Base-by-base conservation (phyloP, 1,140 invertebrate genomes). In the Ceratitis capitata region DNA sequence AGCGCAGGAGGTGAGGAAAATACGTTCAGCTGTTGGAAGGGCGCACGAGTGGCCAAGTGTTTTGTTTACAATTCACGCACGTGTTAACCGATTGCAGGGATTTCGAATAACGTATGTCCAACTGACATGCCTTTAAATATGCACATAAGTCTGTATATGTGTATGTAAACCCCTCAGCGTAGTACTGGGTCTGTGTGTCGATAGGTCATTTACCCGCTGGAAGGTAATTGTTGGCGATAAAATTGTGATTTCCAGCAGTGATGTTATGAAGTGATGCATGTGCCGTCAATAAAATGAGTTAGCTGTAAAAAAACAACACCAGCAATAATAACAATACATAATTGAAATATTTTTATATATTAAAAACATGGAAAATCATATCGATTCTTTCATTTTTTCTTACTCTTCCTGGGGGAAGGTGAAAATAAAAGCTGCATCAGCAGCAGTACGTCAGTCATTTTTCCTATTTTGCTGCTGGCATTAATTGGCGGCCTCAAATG, bases 61-160 rank as follows among this genome's bases (percentile, higher is more conserved):
- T 83, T 83, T 83, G 82, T 83, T 83, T 83, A 83, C 82, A 83
- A 83, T 83, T 51, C 45, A 83, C 47, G 82, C 82, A 83, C 82
- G 82, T 83, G 82, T 83, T 83, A 83, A 83, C 42, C 82, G 49
- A 26, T 83, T 51, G 49, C 26, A 78, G 26, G 32, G 14, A 78
- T 45, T 78, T 7, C 69, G 23, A 78, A 78, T 45, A 26, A n/a
- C 26, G 69, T 23, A 78, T n/a, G n/a, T n/a, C n/a, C n/a, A n/a
- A n/a, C n/a, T n/a, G n/a, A n/a, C 69, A 45, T 9, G 2, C n/a
- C 23, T 42, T 78, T 78, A 78, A 78, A 78, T 78, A 78, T 78
- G 69, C 69, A 45, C 16, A 45, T 1, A 45, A 61, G 58, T 1
- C 23, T 35, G 1, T 0, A 2, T 26, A 26, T 45, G 39, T 78